phyloP scores from a whole-genome alignment of 2,113 vertebrate species.

The Ammospiza caudacuta region DNA sequence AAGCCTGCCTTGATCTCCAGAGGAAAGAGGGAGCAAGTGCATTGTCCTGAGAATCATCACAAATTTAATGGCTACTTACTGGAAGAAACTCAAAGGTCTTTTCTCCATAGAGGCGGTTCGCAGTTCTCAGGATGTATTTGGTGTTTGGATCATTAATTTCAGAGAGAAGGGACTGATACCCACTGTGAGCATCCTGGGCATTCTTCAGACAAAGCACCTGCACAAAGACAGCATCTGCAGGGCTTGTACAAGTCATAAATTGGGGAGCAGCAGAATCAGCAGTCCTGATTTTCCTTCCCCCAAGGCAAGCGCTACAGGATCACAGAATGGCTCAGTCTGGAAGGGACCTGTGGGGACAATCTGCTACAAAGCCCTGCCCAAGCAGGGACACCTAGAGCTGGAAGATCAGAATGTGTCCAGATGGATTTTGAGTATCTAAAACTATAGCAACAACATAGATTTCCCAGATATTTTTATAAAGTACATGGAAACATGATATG shows the following conservation, averaged over 20 bases:
- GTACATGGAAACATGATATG: background rate
- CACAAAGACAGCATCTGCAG: background rate
- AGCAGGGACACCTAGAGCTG: background rate
- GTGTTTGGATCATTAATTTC: constrained; percentile 78
- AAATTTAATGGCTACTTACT: constrained; percentile 70
- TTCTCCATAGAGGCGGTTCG: constrained; percentile 91
- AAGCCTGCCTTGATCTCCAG: background rate
- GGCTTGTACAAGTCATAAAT: background rate
- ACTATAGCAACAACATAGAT: background rate
- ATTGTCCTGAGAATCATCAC: too few relatives aligned
- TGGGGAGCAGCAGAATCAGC: background rate
- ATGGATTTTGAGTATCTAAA: rapidly evolving
- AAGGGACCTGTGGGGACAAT: background rate
- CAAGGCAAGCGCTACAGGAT: background rate
- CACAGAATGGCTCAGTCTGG: background rate
- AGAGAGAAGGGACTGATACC: constrained; percentile 77
- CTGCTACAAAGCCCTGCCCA: background rate
- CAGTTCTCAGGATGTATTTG: constrained; percentile 83
- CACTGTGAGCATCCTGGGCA: constrained; percentile 69
- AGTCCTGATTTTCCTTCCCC: background rate
- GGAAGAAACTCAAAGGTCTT: constrained; percentile 80
- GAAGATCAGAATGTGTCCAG: too few relatives aligned
- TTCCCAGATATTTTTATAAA: background rate
- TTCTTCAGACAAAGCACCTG: constrained; percentile 82
- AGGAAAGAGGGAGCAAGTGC: background rate